These are phyloP conservation scores for Drosophila sechellia DNA, from an alignment of 1,140 invertebrate species.

Conservation along the genomic window DNA sequence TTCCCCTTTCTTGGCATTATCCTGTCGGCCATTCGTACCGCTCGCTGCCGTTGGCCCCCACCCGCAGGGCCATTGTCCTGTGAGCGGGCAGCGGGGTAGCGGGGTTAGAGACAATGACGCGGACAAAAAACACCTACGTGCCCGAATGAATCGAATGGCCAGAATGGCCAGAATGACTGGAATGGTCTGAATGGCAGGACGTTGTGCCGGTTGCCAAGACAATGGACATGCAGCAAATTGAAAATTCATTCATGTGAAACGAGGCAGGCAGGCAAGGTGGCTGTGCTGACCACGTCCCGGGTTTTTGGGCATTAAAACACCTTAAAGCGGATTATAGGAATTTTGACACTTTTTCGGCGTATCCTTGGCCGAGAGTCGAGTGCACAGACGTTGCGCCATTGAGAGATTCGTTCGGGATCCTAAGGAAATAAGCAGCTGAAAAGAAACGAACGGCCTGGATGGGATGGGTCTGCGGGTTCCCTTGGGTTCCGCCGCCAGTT, in stretches of 20 bases:
- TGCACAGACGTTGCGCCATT: constrained; percentile 71
- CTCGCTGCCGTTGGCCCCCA: constrained; percentile 45
- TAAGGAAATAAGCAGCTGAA: constrained; percentile 23
- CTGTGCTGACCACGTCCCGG: constrained; percentile 29
- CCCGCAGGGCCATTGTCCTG: constrained; percentile 59
- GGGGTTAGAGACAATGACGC: constrained; percentile 63
- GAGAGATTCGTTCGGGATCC: constrained; percentile 67
- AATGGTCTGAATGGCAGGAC: constrained; percentile 73
- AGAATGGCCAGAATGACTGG: constrained; percentile 29
- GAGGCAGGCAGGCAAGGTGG: constrained; percentile 54
- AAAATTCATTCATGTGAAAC: constrained; percentile 83
- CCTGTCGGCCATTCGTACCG: constrained; percentile 57
- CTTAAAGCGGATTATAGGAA: constrained; percentile 81
- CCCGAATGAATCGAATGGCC: constrained; percentile 43
- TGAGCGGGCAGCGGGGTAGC: constrained; percentile 25
- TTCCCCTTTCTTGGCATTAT: constrained; percentile 47
- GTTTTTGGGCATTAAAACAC: constrained; percentile 75
- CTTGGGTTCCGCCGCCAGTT: constrained; percentile 36
- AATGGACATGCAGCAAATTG: constrained; percentile 78
- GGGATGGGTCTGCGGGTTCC: constrained; percentile 19
- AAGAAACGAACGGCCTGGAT: constrained; percentile 35
- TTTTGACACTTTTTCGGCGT: constrained; percentile 81
- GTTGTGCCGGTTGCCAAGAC: constrained; percentile 70
- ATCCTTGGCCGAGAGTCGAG: constrained; percentile 59
- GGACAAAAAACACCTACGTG: constrained; percentile 76